A percentile compares a stretch with the other conserved stretches of the same genome.
phyloP scores from a whole-genome alignment of 2,797 vertebrate genomes.

The Clarias fuscus region DNA sequence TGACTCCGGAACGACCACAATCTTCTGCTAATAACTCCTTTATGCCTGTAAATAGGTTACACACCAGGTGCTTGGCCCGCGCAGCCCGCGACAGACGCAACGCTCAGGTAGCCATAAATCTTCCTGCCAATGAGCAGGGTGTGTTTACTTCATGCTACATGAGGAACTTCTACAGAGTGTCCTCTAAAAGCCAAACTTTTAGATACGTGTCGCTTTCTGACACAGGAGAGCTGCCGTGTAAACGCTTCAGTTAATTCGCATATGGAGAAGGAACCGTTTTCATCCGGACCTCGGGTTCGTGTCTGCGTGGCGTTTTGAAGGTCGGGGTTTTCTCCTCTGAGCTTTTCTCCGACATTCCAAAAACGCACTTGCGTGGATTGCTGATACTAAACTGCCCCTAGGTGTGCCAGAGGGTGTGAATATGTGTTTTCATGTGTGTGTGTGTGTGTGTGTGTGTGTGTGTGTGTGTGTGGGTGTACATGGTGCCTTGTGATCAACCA shows the following conservation, averaged over 20 bases:
- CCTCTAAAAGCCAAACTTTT: neutral
- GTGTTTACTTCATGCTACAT: slow-evolving; percentile 3
- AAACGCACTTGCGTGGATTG: neutral
- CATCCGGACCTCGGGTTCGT: neutral
- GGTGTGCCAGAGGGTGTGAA: neutral
- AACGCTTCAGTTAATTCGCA: neutral
- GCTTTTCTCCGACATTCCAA: neutral
- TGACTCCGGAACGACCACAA: neutral
- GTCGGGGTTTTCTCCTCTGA: neutral
- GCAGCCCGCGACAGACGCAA: neutral
- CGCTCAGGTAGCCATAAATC: slow-evolving; percentile 7
- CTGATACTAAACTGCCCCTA: neutral
- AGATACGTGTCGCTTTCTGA: neutral
- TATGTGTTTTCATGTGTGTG: neutral
- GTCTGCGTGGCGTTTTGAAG: neutral
- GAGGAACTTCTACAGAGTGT: neutral
- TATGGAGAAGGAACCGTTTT: neutral
- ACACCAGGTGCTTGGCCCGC: slow-evolving; percentile 10
- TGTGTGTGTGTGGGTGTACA: neutral
- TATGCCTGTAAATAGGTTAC: slow-evolving; percentile 29
- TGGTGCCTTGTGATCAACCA: neutral
- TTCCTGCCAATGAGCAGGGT: neutral
- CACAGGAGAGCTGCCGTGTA: neutral
- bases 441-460: neutral
- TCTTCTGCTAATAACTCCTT: slow-evolving; percentile 15